A percentile compares a stretch with the other conserved stretches of the same genome.
These are phyloP conservation scores for Chromobotia macracanthus DNA, from an alignment of 2,797 vertebrate species.

Conservation along the genomic window DNA sequence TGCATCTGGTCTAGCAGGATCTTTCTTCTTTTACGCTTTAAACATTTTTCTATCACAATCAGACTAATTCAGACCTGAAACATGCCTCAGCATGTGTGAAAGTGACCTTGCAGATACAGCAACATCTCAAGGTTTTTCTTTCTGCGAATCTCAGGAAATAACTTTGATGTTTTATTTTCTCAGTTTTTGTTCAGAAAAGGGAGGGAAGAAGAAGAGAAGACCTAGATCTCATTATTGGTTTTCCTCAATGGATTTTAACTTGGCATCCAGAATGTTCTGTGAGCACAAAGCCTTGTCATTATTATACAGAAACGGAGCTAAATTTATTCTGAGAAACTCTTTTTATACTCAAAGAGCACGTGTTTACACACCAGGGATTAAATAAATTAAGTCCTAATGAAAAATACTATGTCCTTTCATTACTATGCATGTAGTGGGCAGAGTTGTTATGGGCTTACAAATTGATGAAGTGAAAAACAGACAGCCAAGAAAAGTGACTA, in stretches of 20 bases:
- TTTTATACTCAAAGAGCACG: slow-evolving; percentile 3
- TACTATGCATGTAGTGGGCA: no score
- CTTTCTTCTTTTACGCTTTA: no score
- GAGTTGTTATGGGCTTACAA: no score
- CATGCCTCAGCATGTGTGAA: slow-evolving; percentile 42
- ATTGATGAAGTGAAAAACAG: no score
- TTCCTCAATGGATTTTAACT: slow-evolving; percentile 38
- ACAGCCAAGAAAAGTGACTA: no score
- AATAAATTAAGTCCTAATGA: no score
- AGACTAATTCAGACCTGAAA: neutral
- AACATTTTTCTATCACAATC: neutral
- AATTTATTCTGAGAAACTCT: neutral
- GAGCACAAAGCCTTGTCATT: slow-evolving; percentile 12
- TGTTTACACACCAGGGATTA: neutral
- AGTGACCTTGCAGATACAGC: slow-evolving; percentile 26
- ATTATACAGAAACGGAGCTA: slow-evolving; percentile 6
- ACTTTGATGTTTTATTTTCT: neutral
- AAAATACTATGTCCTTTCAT: no score
- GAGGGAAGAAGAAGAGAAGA: slow-evolving; percentile 18
- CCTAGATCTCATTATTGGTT: slow-evolving; percentile 38
- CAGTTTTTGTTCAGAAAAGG: no score
- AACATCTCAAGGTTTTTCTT: slow-evolving; percentile 17
- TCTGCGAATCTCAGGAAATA: slow-evolving; percentile 33
- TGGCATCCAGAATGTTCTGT: slow-evolving; percentile 17
- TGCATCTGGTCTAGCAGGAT: no score